Conservation (phyloP, 2,888 invertebrate genomes). For the Drosophila acutilabella region DNA sequence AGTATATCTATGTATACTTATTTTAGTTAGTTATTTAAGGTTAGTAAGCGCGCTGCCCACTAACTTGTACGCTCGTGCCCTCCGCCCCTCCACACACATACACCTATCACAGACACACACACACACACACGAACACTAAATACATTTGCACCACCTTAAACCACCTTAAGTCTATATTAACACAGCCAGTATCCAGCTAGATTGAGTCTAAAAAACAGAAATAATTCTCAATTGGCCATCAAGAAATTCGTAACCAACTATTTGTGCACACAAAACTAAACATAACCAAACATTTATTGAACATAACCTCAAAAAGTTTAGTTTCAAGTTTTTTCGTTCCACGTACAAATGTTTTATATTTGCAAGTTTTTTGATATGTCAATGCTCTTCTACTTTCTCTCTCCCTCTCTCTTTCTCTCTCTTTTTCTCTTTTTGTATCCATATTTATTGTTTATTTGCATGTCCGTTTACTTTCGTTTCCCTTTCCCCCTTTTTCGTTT, state of each 20-base stretch:
- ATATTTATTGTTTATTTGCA: slow-evolving; percentile 52
- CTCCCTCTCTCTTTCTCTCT: slow-evolving; percentile 31
- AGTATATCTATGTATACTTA: slow-evolving; percentile 10
- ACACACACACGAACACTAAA: neutral
- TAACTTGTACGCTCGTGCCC: slow-evolving; percentile 66
- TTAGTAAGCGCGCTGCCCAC: slow-evolving; percentile 70
- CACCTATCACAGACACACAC: slow-evolving; percentile 22
- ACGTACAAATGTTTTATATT: slow-evolving; percentile 48
- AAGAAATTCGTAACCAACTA: slow-evolving; percentile 40
- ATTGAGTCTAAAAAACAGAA: slow-evolving; percentile 52
- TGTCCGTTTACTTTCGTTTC: slow-evolving; percentile 55
- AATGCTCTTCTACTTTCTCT: slow-evolving; percentile 26
- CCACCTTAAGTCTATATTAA: slow-evolving; percentile 21
- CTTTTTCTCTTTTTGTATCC: slow-evolving; percentile 10
- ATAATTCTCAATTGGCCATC: slow-evolving; percentile 51
- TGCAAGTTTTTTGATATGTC: slow-evolving; percentile 61
- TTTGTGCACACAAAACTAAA: slow-evolving; percentile 29
- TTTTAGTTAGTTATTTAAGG: slow-evolving; percentile 69
- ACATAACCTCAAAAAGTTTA: slow-evolving; percentile 31
- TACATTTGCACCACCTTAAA: slow-evolving; percentile 44
- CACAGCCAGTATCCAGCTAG: slow-evolving; percentile 68
- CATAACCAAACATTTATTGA: slow-evolving; percentile 41
- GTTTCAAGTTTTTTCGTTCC: slow-evolving; percentile 34
- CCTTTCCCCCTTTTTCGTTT: neutral
- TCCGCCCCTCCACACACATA: slow-evolving; percentile 25